Conservation (phyloP, 2,113 vertebrate species). For the Archocentrus centrarchus region DNA sequence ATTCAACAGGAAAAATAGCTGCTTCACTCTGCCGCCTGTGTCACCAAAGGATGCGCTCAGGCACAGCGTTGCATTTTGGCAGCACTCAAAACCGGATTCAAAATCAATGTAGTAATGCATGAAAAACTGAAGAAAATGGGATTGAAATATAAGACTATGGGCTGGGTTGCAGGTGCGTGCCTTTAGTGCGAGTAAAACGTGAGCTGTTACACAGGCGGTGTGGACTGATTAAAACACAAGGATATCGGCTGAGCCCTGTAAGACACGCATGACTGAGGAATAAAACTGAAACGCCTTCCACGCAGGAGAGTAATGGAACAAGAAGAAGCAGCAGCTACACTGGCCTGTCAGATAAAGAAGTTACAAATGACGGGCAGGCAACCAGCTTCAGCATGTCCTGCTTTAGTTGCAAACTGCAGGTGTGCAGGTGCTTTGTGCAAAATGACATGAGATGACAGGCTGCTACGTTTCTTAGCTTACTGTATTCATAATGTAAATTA, state of each 20-base stretch:
- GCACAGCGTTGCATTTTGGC: not conserved
- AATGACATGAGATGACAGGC: not conserved
- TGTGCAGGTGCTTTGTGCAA: constrained; percentile 1
- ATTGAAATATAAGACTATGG: not conserved
- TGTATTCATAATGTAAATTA: constrained; percentile 3
- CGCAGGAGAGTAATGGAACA: not conserved
- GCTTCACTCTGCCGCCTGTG: not conserved
- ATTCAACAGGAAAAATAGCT: constrained; percentile 1
- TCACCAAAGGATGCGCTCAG: constrained; percentile 9
- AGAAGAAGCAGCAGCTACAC: not conserved
- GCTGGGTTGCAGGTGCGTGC: not conserved
- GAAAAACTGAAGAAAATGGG: constrained; percentile 11
- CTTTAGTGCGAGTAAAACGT: not conserved
- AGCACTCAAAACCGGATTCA: constrained; percentile 8
- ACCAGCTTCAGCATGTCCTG: not conserved
- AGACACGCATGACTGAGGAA: not conserved
- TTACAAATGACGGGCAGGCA: not conserved
- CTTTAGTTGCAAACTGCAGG: not conserved
- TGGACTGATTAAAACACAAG: constrained; percentile 17
- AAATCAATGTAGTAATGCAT: constrained; percentile 18
- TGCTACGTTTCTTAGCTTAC: not conserved
- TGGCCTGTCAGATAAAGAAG: constrained; percentile 15
- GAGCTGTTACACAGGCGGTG: not conserved
- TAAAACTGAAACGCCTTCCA: not conserved
- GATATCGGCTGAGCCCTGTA: not conserved